Conservation (phyloP, 2,888 invertebrate species). For the Heteromurus nitidus region DNA sequence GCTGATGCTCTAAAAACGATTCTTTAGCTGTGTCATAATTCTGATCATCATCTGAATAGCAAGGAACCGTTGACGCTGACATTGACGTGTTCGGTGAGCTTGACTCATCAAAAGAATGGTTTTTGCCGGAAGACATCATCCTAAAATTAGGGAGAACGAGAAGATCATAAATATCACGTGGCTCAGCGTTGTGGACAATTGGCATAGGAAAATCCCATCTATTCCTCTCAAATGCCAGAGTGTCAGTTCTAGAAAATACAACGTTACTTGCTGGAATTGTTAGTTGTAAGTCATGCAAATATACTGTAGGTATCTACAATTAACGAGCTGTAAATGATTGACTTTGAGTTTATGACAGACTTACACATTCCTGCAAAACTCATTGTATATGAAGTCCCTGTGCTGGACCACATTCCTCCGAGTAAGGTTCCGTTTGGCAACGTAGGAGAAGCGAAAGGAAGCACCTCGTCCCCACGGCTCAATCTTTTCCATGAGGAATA, state of each 20-base stretch:
- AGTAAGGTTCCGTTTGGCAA: background rate
- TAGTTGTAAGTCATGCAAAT: background rate
- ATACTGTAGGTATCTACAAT: background rate
- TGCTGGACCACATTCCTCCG: background rate
- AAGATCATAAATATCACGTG: constrained; percentile 4
- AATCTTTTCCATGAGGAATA: constrained; percentile 14
- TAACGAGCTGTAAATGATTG: background rate
- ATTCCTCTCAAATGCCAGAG: background rate
- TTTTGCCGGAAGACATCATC: background rate
- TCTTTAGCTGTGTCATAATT: too few species aligned
- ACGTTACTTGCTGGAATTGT: background rate
- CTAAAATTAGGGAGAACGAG: background rate
- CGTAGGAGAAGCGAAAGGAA: constrained; percentile 15
- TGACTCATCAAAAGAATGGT: too few species aligned
- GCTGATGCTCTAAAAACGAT: too few species aligned
- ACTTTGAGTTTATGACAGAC: constrained; percentile 4
- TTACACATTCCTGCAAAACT: constrained; percentile 29
- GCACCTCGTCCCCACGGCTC: background rate
- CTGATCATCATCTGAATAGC: too few species aligned
- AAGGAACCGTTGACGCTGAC: too few species aligned
- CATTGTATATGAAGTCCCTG: background rate
- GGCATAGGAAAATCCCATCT: constrained; percentile 42
- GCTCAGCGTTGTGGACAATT: background rate
- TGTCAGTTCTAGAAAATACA: constrained; percentile 6
- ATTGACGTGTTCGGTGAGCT: too few species aligned